Evolutionary conservation across 2,797 vertebrate species (phyloP).

Genomic region (Heterohyrax brucei): DNA sequence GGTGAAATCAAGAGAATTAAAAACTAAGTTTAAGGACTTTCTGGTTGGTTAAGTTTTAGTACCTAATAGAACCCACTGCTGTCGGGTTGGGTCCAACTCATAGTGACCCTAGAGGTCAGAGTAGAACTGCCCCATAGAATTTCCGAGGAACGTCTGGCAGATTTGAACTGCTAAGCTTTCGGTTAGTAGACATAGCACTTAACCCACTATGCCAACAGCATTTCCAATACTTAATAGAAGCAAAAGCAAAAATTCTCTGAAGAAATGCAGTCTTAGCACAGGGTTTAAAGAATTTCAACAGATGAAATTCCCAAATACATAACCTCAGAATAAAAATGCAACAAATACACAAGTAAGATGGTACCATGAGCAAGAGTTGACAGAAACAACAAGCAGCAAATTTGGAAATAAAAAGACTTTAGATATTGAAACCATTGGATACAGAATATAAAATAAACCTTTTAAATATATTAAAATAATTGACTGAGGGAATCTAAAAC

Average conservation of each 20-base stretch:
- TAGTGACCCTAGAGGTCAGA: too few relatives aligned
- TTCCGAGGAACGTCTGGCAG: too few relatives aligned
- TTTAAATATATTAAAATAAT: constrained; percentile 47
- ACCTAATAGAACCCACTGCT: background rate
- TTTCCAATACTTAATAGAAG: background rate
- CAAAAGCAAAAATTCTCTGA: constrained; percentile 16
- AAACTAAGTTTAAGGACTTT: background rate
- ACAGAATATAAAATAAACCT: constrained; percentile 34
- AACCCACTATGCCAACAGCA: too few relatives aligned
- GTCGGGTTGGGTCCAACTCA: too few relatives aligned
- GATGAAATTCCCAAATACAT: constrained; percentile 20
- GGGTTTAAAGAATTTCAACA: constrained; percentile 7
- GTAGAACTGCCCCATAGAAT: too few relatives aligned
- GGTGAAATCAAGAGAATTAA: background rate
- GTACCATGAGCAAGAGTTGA: background rate
- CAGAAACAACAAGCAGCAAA: background rate
- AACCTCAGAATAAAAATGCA: constrained; percentile 14
- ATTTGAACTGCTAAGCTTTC: too few relatives aligned
- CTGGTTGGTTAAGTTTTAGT: background rate
- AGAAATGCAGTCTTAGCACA: background rate
- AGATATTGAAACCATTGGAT: background rate
- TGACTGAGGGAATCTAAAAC: background rate
- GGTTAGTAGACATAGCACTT: too few relatives aligned
- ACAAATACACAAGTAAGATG: background rate
- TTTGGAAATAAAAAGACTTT: constrained; percentile 23